Evolutionary conservation across 37 sponge, comb jelly and placozoan genomes (phyloP).

Genomic region (Chondrosia reniformis): DNA sequence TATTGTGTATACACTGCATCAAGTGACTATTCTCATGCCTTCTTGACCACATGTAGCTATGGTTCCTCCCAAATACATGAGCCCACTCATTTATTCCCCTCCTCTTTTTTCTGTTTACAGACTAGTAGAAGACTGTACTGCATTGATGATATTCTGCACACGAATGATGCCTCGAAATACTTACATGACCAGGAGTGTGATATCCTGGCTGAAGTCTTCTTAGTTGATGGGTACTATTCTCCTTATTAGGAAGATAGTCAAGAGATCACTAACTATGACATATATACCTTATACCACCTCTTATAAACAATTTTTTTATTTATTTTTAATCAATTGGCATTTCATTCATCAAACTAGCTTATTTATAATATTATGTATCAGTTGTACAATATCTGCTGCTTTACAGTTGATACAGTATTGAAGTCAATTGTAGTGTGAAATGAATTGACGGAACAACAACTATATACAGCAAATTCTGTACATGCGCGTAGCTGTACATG

Average conservation of each 20-base stretch:
- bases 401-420: too few species aligned
- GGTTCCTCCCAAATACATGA: too few species aligned
- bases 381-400: too few species aligned
- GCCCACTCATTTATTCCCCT: neutral
- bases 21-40: too few species aligned
- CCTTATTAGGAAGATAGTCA: neutral
- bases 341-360: too few species aligned
- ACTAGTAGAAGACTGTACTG: neutral
- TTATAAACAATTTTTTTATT: neutral
- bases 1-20: too few species aligned
- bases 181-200: neutral
- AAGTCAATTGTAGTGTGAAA: too few species aligned
- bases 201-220: neutral
- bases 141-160: neutral
- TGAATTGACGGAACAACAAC: too few species aligned
- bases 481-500: too few species aligned
- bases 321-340: neutral
- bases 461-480: too few species aligned
- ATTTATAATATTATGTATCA: too few species aligned
- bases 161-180: neutral
- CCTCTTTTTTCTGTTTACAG: neutral
- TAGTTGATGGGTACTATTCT: neutral
- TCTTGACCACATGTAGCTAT: too few species aligned
- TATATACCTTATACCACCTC: neutral
- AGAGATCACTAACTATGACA: neutral